Evolutionary conservation across 2,888 invertebrate genomes (phyloP).

Genomic region (Strigamia maritima): DNA sequence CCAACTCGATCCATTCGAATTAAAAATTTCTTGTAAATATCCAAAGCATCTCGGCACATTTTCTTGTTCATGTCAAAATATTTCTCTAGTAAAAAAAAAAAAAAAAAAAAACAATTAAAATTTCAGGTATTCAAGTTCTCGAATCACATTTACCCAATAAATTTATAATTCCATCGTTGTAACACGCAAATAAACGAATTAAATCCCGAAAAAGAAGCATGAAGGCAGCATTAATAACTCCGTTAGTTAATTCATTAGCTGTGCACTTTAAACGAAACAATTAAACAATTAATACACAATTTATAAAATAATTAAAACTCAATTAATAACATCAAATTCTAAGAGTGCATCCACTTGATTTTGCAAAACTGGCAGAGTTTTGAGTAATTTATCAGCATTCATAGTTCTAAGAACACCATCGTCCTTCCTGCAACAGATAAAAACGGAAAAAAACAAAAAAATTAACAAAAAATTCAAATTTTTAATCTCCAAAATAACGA

Average conservation of each 20-base stretch:
- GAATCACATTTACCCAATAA: conserved; percentile 65
- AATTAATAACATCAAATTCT: conserved; percentile 77
- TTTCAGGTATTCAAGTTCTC: background rate
- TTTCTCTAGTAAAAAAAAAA: conserved; percentile 64
- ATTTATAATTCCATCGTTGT: conserved; percentile 99
- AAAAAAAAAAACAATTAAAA: background rate
- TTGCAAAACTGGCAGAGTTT: conserved; percentile 93
- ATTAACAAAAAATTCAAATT: background rate
- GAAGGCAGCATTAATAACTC: conserved; percentile 98
- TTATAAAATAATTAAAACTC: background rate
- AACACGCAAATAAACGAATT: conserved; percentile 97
- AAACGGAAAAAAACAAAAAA: background rate
- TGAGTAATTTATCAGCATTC: conserved; percentile 94
- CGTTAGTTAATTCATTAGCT: conserved; percentile 93
- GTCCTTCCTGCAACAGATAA: conserved; percentile 69
- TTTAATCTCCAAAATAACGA: background rate
- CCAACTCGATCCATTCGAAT: conserved; percentile 97
- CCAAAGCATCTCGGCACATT: conserved; percentile 94
- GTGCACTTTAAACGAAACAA: conserved; percentile 61
- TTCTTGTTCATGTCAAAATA: conserved; percentile 99
- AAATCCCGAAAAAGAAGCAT: conserved; percentile 98
- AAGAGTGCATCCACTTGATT: conserved; percentile 90
- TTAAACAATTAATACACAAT: conserved; percentile 21
- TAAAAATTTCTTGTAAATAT: conserved; percentile 97
- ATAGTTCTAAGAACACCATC: conserved; percentile 95